phyloP scores from a whole-genome alignment of 2,113 vertebrate species.

The Eulemur macaco region DNA sequence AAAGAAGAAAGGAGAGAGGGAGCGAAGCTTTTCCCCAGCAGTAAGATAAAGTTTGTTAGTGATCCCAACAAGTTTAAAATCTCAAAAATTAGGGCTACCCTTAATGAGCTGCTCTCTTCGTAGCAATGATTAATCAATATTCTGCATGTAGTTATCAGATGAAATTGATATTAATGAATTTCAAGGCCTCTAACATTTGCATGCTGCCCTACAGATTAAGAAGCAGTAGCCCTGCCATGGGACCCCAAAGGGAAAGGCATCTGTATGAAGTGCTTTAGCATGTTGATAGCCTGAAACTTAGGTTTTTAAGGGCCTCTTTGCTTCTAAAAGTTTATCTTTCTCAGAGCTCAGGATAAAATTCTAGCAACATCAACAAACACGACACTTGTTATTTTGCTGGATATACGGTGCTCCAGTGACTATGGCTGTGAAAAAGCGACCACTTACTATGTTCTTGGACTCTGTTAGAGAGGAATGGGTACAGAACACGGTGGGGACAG shows the following conservation, averaged over 20 bases:
- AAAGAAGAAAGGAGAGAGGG: background rate
- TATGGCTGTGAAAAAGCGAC: background rate
- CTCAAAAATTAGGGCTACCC: background rate
- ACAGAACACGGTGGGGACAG: background rate
- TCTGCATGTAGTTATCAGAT: background rate
- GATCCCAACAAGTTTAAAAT: background rate
- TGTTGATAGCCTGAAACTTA: background rate
- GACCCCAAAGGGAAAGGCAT: background rate
- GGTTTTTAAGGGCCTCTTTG: background rate
- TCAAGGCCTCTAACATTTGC: background rate
- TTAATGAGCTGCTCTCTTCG: background rate
- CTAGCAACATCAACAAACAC: background rate
- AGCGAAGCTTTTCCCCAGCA: background rate
- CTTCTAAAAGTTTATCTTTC: background rate
- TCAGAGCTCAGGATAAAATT: background rate
- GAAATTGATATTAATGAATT: background rate
- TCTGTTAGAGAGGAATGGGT: background rate
- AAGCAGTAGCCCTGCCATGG: background rate
- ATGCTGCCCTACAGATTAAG: background rate
- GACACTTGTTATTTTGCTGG: background rate
- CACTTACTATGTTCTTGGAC: background rate
- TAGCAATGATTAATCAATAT: background rate
- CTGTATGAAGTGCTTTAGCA: background rate
- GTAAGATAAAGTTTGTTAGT: background rate
- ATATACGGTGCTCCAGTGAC: background rate